These are phyloP conservation scores for Threskiornis aethiopicus DNA, from an alignment of 2,797 vertebrate genomes.

Conservation along the genomic window DNA sequence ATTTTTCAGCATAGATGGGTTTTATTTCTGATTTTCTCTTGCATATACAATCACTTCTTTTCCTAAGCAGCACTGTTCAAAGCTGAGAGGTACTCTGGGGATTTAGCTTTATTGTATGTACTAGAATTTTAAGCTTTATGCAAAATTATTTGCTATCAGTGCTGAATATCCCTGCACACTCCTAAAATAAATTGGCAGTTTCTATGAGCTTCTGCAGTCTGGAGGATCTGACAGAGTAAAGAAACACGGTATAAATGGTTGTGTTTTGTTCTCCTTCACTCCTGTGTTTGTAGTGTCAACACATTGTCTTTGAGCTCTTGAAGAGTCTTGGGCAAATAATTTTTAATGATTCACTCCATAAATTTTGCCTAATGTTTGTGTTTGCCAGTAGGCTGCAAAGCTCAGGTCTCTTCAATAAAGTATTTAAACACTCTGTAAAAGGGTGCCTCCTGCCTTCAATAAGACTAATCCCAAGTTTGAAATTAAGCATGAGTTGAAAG, in stretches of 20 bases:
- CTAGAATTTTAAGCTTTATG: constrained; percentile 43
- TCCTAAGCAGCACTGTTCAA: constrained; percentile 20
- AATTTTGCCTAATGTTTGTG: neutral
- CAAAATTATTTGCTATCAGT: constrained; percentile 58
- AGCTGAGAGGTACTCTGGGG: constrained; percentile 5
- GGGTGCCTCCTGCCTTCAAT: neutral
- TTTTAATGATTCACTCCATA: neutral
- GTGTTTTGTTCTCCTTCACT: neutral
- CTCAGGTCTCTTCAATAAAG: neutral
- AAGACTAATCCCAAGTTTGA: neutral
- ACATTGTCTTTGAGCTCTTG: neutral
- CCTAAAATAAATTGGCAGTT: constrained; percentile 25
- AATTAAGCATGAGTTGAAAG: neutral
- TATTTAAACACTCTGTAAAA: neutral
- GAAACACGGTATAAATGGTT: neutral
- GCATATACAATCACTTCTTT: constrained; percentile 27
- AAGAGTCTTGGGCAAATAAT: neutral
- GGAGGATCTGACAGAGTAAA: constrained; percentile 15
- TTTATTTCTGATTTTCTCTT: constrained; percentile 41
- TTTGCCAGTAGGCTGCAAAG: neutral
- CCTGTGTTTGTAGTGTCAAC: constrained; percentile 17
- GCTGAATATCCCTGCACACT: neutral
- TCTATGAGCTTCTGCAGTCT: neutral
- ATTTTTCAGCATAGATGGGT: neutral
- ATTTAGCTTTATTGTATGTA: neutral